A percentile compares a stretch with the other conserved stretches of the same genome.
phyloP scores from a whole-genome alignment of 2,888 invertebrate species.

The Sarcophaga rosellei region DNA sequence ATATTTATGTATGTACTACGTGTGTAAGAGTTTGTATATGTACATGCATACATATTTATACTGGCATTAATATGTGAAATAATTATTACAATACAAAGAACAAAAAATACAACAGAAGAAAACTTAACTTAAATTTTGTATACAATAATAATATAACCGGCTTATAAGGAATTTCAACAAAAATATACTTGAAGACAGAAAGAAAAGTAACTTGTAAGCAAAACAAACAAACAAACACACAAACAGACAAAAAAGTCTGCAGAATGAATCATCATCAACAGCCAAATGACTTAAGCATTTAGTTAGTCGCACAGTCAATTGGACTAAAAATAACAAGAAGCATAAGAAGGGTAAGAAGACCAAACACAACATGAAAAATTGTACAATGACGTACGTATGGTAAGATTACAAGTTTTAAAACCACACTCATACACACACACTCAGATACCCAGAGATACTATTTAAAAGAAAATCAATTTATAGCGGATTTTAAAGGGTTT shows the following conservation, averaged over 20 bases:
- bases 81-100: conserved; percentile 1
- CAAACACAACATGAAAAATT: neutral
- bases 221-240: no score
- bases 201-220: no score
- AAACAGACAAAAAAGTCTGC: neutral
- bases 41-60: neutral
- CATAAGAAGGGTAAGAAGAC: neutral
- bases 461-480: no score
- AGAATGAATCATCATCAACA: conserved; percentile 42
- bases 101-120: neutral
- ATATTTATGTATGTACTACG: no score
- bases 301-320: conserved; percentile 5
- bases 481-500: conserved; percentile 20
- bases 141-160: conserved; percentile 25
- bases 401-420: neutral
- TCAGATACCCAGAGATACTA: no score
- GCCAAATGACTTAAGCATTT: no score
- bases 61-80: neutral
- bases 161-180: conserved; percentile 36
- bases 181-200: neutral
- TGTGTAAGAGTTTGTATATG: no score
- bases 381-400: conserved; percentile 8
- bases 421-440: no score
- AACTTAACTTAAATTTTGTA: no score
- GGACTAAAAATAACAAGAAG: conserved; percentile 6